Base-by-base conservation (phyloP, 1,140 invertebrate genomes). In the Hycleus cichorii region DNA sequence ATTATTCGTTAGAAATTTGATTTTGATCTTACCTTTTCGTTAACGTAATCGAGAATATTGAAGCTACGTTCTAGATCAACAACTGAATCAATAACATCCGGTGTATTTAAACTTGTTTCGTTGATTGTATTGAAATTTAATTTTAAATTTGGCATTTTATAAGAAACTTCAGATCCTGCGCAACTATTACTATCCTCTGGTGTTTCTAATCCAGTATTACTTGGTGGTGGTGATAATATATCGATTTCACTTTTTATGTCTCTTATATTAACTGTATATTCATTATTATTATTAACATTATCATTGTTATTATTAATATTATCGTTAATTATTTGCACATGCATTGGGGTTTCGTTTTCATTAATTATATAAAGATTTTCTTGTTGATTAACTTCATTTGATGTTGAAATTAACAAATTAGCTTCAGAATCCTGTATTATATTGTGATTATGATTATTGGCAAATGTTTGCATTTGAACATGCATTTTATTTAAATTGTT, bases 51-150 rank as follows among this genome's bases (percentile, higher is more conserved):
- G 7, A 71, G 47, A 42, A 71, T 64, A 56, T 71, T 67, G 47
- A 71, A 71, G 6, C 51, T 57, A 9, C 51, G 58, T 48, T 67
- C 67, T 11, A 64, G 32, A 45, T 59, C 62, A 10, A 69, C 64
- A 9, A 66, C 59, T 24, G 65, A 66, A 8, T 68, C 65, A 25
- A 71, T 67, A 18, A 71, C 61, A 52, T 66, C 68, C 0, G 69
- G 69, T 4, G 69, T 71, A 42, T 66, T 65, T 4, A 70, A 42
- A 9, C 18, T 39, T n/a, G 49, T 54, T 26, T 26, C 18, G 39
- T 39, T 10, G 24, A 12, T 39, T 12, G 47, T 9, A 44, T 46
- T 53, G 38, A 62, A 24, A 43, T 58, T 54, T 27, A 62, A 43
- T 27, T 51, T 58, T 9, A 62, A 26, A 18, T 49, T 53, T n/a